Base-by-base conservation (phyloP, 2,113 vertebrate genomes). In the Podarcis muralis region DNA sequence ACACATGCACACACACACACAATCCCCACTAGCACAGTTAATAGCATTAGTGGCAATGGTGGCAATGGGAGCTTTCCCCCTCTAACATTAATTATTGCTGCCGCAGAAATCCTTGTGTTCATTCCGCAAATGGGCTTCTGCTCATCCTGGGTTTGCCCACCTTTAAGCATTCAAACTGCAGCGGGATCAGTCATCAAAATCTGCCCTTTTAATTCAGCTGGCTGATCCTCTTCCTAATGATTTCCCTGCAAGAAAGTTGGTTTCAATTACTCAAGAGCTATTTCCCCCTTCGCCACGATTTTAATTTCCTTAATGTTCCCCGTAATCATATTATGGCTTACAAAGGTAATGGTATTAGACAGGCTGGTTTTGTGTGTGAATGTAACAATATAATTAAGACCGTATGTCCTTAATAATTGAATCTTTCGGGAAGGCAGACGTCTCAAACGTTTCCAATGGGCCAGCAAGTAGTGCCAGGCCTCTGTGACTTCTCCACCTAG, bases 261-360 rank as follows among this genome's bases (percentile, higher is more conserved):
- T 85, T 69, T 89, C 66, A 87, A 80, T 81, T 22, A 57, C 83
- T 89, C 66, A 48, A 68, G 43, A 87, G 78, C 62, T 79, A 15
- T 89, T 93, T 90, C 76, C 81, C 32, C 85, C 88, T 85, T 57
- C 57, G 43, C 30, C 9, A 40, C 30, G 6, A 72, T 22, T 83
- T 85, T 75, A 69, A 87, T 89, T 94, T 48, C 68, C 48, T 74
- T 92, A 90, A 78, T 85, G 76, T 76, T 40, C 59, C 48, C 30
- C 62, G 71, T 92, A 84, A 88, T 84, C 85, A 86, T n/a, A 79
- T 23, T 82, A 78, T 84, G 86, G 79, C 8, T 85, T 53, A 53
- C 40, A 8, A 84, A 87, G 72, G 59, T 66, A 84, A 81, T 78
- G n/a, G 69, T 16, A 77, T 81, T 76, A 40, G 27, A 37, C 32